phyloP scores from a whole-genome alignment of 53 echinoderm and acorn worm genomes.

The Glandiceps talaboti region DNA sequence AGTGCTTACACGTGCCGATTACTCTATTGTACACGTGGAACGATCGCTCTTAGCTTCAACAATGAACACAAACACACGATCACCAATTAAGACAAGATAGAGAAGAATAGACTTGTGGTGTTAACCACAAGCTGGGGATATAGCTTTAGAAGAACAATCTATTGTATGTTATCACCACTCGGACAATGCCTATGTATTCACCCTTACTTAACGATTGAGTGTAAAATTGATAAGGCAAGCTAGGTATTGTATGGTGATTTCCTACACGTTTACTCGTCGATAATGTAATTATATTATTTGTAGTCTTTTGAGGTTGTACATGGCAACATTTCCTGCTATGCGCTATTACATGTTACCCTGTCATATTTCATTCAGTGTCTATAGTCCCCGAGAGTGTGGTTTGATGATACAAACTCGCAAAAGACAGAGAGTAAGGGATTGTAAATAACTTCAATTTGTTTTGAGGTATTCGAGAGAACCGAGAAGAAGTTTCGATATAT shows the following conservation, averaged over 20 bases:
- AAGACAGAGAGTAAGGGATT: too few relatives aligned
- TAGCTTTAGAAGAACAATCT: neutral
- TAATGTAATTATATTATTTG: too few relatives aligned
- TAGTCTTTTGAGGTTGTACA: too few relatives aligned
- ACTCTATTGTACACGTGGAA: neutral
- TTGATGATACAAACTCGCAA: too few relatives aligned
- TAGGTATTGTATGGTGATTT: neutral
- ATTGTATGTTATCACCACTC: neutral
- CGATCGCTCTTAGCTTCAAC: neutral
- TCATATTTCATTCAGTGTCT: too few relatives aligned
- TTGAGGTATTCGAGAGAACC: too few relatives aligned
- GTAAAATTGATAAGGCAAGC: neutral
- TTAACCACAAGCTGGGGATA: neutral
- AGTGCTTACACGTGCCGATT: neutral
- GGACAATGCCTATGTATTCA: neutral
- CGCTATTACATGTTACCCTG: too few relatives aligned
- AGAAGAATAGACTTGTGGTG: neutral
- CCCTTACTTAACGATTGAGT: neutral
- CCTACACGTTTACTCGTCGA: too few relatives aligned
- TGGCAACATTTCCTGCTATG: too few relatives aligned
- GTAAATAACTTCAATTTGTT: too few relatives aligned
- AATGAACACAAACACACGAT: neutral
- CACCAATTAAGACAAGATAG: neutral
- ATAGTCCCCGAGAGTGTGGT: too few relatives aligned
- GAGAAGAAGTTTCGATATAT: too few relatives aligned